phyloP scores from a whole-genome alignment of 2,888 invertebrate species.

The Chironomus tentans region DNA sequence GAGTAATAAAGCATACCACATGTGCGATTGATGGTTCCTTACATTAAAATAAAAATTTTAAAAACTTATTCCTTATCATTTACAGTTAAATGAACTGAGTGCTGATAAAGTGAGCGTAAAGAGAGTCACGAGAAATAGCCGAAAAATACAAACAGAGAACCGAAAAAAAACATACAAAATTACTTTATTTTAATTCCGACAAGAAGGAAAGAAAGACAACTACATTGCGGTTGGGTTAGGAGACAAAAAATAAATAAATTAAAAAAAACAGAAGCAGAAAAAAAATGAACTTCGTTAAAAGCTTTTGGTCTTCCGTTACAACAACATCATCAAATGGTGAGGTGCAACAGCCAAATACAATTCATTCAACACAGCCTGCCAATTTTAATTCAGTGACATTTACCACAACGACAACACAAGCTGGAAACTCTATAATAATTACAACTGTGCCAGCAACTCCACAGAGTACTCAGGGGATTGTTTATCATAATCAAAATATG shows the following conservation, averaged over 20 bases:
- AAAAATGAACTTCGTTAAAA: not conserved
- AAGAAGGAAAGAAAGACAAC: not conserved
- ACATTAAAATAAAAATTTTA: too few relatives aligned
- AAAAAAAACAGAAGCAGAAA: not conserved
- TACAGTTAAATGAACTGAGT: not conserved
- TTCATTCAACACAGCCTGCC: not conserved
- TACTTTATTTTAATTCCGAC: not conserved
- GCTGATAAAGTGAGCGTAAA: not conserved
- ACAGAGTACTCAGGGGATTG: not conserved
- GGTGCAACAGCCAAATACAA: not conserved
- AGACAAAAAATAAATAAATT: not conserved
- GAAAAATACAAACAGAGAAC: not conserved
- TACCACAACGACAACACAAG: not conserved
- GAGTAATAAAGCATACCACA: too few relatives aligned
- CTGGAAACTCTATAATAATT: conserved; percentile 2
- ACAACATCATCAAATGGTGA: not conserved
- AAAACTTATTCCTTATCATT: too few relatives aligned
- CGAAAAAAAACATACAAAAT: not conserved
- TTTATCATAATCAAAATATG: not conserved
- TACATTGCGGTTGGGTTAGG: not conserved
- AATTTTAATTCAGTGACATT: conserved; percentile 9
- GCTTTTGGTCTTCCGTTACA: not conserved
- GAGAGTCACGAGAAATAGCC: not conserved
- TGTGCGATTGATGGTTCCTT: too few relatives aligned
- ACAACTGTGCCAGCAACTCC: not conserved